A percentile compares a stretch with the other conserved stretches of the same genome.
These are phyloP conservation scores for Pterostichus madidus DNA, from an alignment of 2,888 invertebrate species.

Conservation along the genomic window DNA sequence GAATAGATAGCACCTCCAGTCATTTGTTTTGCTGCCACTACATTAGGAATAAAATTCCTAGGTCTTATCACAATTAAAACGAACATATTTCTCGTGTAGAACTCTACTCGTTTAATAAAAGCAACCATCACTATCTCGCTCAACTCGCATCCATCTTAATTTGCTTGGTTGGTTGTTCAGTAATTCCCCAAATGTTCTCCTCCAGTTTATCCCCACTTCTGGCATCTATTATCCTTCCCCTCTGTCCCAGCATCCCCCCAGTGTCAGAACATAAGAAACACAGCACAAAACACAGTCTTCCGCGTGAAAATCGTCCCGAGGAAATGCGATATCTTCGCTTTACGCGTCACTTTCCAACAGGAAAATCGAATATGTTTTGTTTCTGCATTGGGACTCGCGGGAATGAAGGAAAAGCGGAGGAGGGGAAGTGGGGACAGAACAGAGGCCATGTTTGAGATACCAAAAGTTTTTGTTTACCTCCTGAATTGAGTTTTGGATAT, in stretches of 20 bases:
- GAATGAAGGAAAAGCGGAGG: background rate
- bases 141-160: slow-evolving; percentile 16
- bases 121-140: too few relatives aligned
- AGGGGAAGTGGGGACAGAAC: background rate
- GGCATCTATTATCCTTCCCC: slow-evolving; percentile 16
- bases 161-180: slow-evolving; percentile 6
- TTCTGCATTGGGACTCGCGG: slow-evolving; percentile 18
- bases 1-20: too few relatives aligned
- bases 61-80: too few relatives aligned
- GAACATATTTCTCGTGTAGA: too few relatives aligned
- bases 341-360: slow-evolving; percentile 5
- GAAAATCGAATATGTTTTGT: slow-evolving; percentile 49
- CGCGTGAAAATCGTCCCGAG: slow-evolving; percentile 27
- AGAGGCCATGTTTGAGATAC: slow-evolving; percentile 22
- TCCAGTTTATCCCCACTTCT: slow-evolving; percentile 12
- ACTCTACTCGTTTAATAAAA: too few relatives aligned
- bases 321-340: slow-evolving; percentile 42
- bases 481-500: slow-evolving; percentile 53
- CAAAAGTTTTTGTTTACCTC: slow-evolving; percentile 46
- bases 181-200: slow-evolving; percentile 21
- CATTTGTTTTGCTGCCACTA: too few relatives aligned
- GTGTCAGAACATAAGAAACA: slow-evolving; percentile 30
- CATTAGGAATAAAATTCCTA: background rate
- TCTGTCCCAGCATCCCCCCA: too few relatives aligned
- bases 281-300: slow-evolving; percentile 29